Evolutionary conservation across 2,113 vertebrate genomes (phyloP).

Genomic region (Euleptes europaea): DNA sequence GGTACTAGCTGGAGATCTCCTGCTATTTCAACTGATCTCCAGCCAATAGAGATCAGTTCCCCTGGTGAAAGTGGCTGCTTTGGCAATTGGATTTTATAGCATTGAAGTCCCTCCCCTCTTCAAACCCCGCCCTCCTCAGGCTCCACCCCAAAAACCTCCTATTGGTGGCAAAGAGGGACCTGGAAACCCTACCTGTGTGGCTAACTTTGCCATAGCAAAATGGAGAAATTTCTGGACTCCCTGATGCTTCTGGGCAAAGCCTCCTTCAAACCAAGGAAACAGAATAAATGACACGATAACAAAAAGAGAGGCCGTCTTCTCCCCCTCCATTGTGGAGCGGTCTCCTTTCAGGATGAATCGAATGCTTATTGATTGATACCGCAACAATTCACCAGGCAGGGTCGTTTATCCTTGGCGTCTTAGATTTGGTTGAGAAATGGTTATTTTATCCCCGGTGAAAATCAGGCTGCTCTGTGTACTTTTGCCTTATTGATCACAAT

Average conservation of each 20-base stretch:
- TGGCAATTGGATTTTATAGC: no score
- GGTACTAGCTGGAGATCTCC: no score
- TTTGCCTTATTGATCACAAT: conserved; percentile 37
- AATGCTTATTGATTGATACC: conserved; percentile 54
- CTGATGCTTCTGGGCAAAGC: conserved; percentile 39
- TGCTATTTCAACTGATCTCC: no score
- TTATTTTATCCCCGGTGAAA: conserved; percentile 59
- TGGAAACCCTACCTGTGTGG: no score
- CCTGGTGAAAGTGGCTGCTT: no score
- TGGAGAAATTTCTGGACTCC: conserved; percentile 35
- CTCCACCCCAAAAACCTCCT: no score
- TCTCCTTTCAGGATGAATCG: conserved; percentile 41
- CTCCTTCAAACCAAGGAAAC: conserved; percentile 44
- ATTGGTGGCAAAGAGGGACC: no score
- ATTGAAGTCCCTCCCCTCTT: no score
- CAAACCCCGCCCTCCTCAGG: no score
- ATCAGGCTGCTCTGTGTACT: conserved; percentile 39
- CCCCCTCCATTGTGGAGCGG: background rate
- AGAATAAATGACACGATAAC: conserved; percentile 58
- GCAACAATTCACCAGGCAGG: conserved; percentile 51
- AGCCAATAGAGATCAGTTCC: no score
- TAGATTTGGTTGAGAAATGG: conserved; percentile 52
- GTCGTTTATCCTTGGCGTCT: conserved; percentile 48
- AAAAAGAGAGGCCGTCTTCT: background rate
- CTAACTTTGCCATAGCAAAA: conserved; percentile 45